Base-by-base conservation (phyloP, 2,888 invertebrate species). In the Oeneis ivallda region DNA sequence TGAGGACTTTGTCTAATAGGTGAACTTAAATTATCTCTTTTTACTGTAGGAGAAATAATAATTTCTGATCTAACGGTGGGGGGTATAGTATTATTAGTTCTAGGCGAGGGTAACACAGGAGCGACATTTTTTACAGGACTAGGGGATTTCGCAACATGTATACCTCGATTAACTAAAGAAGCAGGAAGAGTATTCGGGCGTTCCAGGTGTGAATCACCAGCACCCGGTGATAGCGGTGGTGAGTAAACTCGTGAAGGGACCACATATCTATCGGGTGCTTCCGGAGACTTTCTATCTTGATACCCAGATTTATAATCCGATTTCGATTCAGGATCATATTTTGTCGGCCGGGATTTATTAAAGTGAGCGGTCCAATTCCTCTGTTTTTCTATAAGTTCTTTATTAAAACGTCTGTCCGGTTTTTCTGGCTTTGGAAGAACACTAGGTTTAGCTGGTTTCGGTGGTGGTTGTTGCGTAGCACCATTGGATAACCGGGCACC, bases 281-380 rank as follows among this genome's bases (percentile, higher is more conserved):
- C 91, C 56, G 89, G 87, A 39, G 89, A 89, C 75, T 86, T 89
- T 76, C 85, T 82, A 45, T 88, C 91, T 74, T 81, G 81, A 76
- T 82, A 81, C 71, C 80, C 78, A 77, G 82, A 79, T 80, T 83
- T 87, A 70, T 85, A 79, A 64, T 90, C 91, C 60, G 80, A 70
- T 77, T 81, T 86, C 61, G 76, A 72, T 70, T 91, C 90, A 65
- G 78, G 75, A 67, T 90, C 91, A 70, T 78, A 81, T 69, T 88
- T 84, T 66, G 80, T 70, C 56, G 94, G 93, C 73, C 95, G 94
- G 60, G 95, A 93, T 90, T 96, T 96, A 67, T 96, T 95, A 83
- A 97, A 98, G 86, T 97, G 97, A 68, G 96, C 96, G 39, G 97
- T 97, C 97, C 97, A 98, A 88, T 97, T 98, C 80, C 95, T 95